Evolutionary conservation across 2,113 vertebrate genomes (phyloP), one percentile per base, ranked within the genome.

Genomic region (Ancistrus triradiatus): DNA sequence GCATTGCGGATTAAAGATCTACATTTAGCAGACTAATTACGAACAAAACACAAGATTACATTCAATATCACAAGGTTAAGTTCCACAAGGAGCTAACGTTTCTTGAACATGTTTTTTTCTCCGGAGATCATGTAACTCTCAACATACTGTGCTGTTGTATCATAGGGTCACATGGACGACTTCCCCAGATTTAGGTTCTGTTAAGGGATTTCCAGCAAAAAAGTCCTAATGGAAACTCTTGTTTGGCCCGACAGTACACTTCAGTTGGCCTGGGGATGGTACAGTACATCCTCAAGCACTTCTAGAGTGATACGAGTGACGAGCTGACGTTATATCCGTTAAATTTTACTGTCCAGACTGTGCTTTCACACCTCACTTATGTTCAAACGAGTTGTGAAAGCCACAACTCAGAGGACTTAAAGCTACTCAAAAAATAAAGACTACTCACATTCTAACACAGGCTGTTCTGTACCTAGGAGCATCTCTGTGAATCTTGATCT

Each of bases 71-170:
- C n/a, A n/a, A n/a, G n/a, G n/a, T 83, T 81, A 68, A 81, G 69
- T 78, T 84, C 78, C 82, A 69, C 91, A 96, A 97, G 92, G 91
- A 93, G 91, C 91, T 85, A 89, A 80, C 72, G 59, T 76, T 66
- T 77, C 81, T 81, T 52, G 73, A 74, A 15, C 19, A 43, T 13
- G 25, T 28, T 59, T 66, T 78, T 68, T 66, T 38, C 44, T 35
- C 46, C 55, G 33, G 31, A 57, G 52, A 74, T 80, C 24, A 7
- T 3, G 70, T 60, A 52, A 70, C 70, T 59, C 19, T 80, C 25
- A 35, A 21, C 27, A 31, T 68, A 72, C 61, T n/a, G n/a, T 76
- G 73, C 88, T 84, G 75, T 81, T 81, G 74, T 74, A 74, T 65
- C 74, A 77, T 70, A 43, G 72, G 77, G 66, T 77, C 64, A 53